A percentile compares a stretch with the other conserved stretches of the same genome.
Evolutionary conservation across 2,797 vertebrate species (phyloP).

Genomic region (Leptatherina wallacei): DNA sequence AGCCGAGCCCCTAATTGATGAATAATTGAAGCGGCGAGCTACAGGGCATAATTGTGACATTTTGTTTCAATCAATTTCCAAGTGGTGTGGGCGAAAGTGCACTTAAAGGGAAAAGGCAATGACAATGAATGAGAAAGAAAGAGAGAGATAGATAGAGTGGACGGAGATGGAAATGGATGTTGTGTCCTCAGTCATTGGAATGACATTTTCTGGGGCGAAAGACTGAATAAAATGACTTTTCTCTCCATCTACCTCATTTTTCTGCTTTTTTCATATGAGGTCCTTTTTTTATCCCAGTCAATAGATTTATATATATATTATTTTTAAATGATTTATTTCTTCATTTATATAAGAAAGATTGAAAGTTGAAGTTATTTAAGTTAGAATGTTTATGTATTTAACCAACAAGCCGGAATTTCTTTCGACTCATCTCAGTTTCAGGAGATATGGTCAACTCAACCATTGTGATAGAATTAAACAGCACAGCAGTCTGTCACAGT

Average conservation of each 20-base stretch:
- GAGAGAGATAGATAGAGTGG: slow-evolving; percentile 59
- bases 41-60: slow-evolving; percentile 89
- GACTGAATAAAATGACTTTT: slow-evolving; percentile 54
- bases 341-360: slow-evolving; percentile 11
- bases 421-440: neutral
- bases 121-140: slow-evolving; percentile 75
- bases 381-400: slow-evolving; percentile 1
- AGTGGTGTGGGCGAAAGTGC: slow-evolving; percentile 85
- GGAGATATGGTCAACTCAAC: slow-evolving; percentile 1
- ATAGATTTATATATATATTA: slow-evolving; percentile 27
- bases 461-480: neutral
- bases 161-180: slow-evolving; percentile 68
- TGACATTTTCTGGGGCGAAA: slow-evolving; percentile 61
- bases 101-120: slow-evolving; percentile 82
- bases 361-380: slow-evolving; percentile 12
- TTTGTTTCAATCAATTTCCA: slow-evolving; percentile 89
- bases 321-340: slow-evolving; percentile 9
- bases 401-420: neutral
- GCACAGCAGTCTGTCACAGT: neutral
- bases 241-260: slow-evolving; percentile 44
- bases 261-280: slow-evolving; percentile 28
- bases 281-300: slow-evolving; percentile 29
- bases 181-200: slow-evolving; percentile 64
- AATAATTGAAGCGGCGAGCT: slow-evolving; percentile 88
- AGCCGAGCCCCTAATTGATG: slow-evolving; percentile 86